Evolutionary conservation across 2,797 vertebrate species (phyloP), one percentile per base, ranked within the genome.

Genomic region (Apogon hyalosoma): DNA sequence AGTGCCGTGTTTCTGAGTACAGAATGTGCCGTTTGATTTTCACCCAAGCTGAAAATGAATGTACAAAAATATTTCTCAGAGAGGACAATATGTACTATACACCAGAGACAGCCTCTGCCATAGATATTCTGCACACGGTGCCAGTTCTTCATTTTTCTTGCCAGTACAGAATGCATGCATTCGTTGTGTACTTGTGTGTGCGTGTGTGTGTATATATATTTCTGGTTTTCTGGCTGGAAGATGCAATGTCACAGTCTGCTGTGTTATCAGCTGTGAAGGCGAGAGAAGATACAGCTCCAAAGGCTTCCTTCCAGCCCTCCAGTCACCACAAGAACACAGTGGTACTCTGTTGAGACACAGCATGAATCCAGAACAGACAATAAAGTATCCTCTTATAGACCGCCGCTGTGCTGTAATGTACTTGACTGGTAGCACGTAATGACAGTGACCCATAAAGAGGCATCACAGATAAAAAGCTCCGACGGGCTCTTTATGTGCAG

Each of bases 211-310:
- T 64, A 21, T 3, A 11, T 50, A 11, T 14, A n/a, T n/a, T 45
- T 14, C 24, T 50, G 14, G 41, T 43, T 70, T 69, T 51, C 16
- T 41, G 11, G 51, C 31, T 57, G 39, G 8, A 40, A 52, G 54
- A 53, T 54, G 59, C 47, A n/a, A 39, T 51, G 36, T 39, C 12
- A 13, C 68, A 16, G 15, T 49, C 43, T 24, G 36, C 40, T 60
- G 21, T 76, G 19, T 31, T 46, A 48, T 68, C 43, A 59, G 38
- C 47, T 76, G 39, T 40, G 42, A 33, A 45, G 38, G 10, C 11
- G 59, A 71, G 69, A 18, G 33, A 28, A 52, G 52, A 69, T 68
- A 43, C 13, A 18, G 43, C 52, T 52, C 42, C 39, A 61, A 63
- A 67, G 69, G 69, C 65, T 69, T 69, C 63, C 46, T 39, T 12